Evolutionary conservation across 2,888 invertebrate species (phyloP).

Genomic region (Harpagoxenus sublaevis): DNA sequence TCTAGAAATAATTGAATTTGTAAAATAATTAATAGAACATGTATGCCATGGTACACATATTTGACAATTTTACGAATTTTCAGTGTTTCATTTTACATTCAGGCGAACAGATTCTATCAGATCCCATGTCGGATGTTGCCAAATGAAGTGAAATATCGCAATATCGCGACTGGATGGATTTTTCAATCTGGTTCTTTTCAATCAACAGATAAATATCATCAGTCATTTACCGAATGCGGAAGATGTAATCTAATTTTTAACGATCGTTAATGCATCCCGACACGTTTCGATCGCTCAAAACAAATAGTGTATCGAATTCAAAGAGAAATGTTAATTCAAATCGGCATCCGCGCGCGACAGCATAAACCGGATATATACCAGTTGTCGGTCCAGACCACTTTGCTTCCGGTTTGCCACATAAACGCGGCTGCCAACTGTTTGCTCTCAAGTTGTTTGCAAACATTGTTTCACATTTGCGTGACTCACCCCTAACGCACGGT

Average conservation of each 20-base stretch:
- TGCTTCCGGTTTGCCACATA: conserved; percentile 68
- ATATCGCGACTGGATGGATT: conserved; percentile 19
- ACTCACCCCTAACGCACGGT: conserved; percentile 28
- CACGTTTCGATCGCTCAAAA: conserved; percentile 1
- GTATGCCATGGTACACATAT: background rate
- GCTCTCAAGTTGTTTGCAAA: conserved; percentile 67
- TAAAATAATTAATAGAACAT: background rate
- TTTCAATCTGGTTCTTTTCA: conserved; percentile 39
- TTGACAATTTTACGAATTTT: background rate
- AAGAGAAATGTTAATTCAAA: conserved; percentile 71
- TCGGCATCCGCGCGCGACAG: conserved; percentile 58
- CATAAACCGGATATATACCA: conserved; percentile 55
- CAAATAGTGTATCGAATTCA: conserved; percentile 38
- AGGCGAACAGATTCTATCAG: background rate
- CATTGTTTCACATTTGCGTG: conserved; percentile 69
- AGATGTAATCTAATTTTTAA: conserved; percentile 51
- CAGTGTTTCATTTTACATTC: conserved; percentile 1
- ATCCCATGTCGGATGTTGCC: background rate
- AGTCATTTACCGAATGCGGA: conserved; percentile 17
- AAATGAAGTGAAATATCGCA: background rate
- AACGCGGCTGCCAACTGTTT: conserved; percentile 66
- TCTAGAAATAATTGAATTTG: background rate
- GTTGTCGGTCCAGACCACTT: conserved; percentile 55
- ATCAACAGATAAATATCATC: conserved; percentile 15
- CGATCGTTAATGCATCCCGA: conserved; percentile 17